Conservation (phyloP, 2,888 invertebrate species). For the Lasiommata megera region DNA sequence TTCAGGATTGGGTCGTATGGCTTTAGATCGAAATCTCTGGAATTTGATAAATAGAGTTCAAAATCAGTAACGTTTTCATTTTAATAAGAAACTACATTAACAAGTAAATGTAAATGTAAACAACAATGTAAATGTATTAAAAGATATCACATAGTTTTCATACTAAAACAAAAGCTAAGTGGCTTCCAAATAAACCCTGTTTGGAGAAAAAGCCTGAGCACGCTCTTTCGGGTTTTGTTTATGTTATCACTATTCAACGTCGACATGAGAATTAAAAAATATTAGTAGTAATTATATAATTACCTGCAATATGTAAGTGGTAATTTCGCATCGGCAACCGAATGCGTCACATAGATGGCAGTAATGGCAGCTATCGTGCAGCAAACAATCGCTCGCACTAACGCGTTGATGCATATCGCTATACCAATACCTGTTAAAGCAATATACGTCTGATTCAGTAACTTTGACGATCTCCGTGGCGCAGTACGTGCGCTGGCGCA, state of each 20-base stretch:
- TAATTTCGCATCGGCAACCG: constrained; percentile 52
- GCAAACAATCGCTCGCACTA: constrained; percentile 63
- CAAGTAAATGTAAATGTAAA: background rate
- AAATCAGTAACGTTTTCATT: no score
- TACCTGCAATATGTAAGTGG: constrained; percentile 71
- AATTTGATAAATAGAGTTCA: constrained; percentile 25
- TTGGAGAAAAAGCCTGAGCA: no score
- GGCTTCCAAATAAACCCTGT: no score
- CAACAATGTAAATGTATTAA: background rate
- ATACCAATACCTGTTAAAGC: constrained; percentile 60
- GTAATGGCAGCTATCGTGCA: constrained; percentile 60
- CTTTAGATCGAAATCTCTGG: constrained; percentile 54
- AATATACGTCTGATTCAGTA: no score
- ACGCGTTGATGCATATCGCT: constrained; percentile 65
- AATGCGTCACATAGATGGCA: constrained; percentile 52
- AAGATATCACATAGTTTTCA: background rate
- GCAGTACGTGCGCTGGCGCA: no score
- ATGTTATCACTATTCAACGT: no score
- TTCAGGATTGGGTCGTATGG: constrained; percentile 50
- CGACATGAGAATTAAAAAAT: no score
- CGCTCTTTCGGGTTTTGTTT: no score
- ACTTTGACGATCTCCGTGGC: no score
- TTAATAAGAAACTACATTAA: background rate
- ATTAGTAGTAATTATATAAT: no score
- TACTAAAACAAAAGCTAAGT: no score